phyloP scores from a whole-genome alignment of 1,140 invertebrate genomes.

The Latrodectus geometricus region DNA sequence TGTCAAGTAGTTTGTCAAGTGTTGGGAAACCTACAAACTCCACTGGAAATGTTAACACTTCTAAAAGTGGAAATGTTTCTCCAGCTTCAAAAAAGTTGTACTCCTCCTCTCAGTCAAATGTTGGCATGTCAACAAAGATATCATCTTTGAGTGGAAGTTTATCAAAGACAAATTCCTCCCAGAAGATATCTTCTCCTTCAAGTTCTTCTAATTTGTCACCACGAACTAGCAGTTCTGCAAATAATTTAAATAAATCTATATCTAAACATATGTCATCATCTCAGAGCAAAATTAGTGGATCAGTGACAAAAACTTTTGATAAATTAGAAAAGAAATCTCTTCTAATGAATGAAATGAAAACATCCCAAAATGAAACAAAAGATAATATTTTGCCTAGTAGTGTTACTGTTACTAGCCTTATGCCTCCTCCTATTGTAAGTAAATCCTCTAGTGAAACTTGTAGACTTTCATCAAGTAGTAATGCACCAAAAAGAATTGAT shows the following conservation, averaged over 20 bases:
- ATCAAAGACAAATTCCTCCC: conserved; percentile 1
- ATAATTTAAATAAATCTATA: conserved; percentile 33
- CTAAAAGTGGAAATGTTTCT: conserved; percentile 45
- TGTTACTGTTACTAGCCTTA: conserved; percentile 39
- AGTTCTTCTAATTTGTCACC: conserved; percentile 44
- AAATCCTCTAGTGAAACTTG: conserved; percentile 29
- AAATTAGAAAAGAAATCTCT: conserved; percentile 42
- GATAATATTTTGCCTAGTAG: conserved; percentile 33
- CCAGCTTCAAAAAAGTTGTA: conserved; percentile 34
- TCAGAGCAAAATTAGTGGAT: conserved; percentile 36
- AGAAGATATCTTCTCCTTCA: conserved; percentile 50
- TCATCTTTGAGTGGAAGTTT: conserved; percentile 10
- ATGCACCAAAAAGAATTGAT: conserved; percentile 39
- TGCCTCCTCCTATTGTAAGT: conserved; percentile 54
- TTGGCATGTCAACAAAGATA: conserved; percentile 17
- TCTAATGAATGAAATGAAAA: conserved; percentile 22
- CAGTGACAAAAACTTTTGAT: conserved; percentile 33
- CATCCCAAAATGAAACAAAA: conserved; percentile 18
- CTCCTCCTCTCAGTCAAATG: conserved; percentile 23
- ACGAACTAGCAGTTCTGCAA: conserved; percentile 41
- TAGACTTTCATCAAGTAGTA: conserved; percentile 16
- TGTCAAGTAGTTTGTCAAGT: conserved; percentile 47
- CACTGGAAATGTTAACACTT: conserved; percentile 16
- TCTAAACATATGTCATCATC: conserved; percentile 56
- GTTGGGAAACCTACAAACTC: conserved; percentile 35